Conservation (phyloP, 2,113 vertebrate species). For the Dicrurus megarhynchus region DNA sequence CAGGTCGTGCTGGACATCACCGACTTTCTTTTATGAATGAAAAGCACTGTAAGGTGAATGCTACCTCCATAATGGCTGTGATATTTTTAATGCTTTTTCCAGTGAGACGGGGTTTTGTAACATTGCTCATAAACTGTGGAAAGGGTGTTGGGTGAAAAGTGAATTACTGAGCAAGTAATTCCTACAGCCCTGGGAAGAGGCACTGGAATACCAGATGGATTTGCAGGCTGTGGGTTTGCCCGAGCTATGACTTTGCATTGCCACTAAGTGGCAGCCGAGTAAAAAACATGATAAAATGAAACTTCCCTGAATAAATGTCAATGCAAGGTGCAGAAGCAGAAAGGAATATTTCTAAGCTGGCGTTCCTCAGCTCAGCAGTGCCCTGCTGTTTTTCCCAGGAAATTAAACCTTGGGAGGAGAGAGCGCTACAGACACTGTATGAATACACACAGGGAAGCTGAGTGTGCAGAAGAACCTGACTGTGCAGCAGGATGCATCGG, state of each 20-base stretch:
- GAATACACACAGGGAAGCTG: not conserved
- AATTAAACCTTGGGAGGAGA: not conserved
- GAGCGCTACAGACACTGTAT: not conserved
- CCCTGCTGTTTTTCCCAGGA: not conserved
- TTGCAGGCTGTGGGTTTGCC: not conserved
- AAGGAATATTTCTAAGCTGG: not conserved
- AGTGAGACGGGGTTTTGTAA: not conserved
- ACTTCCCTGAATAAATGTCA: not conserved
- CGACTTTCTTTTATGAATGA: not conserved
- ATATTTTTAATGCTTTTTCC: not conserved
- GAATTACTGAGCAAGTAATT: not conserved
- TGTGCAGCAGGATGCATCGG: not conserved
- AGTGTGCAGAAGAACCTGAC: not conserved
- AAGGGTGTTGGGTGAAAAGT: not conserved
- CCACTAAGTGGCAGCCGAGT: conserved; percentile 77
- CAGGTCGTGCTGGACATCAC: not conserved
- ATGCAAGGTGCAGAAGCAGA: not conserved
- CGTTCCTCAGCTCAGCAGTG: not conserved
- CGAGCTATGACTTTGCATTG: conserved; percentile 20
- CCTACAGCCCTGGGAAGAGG: not conserved
- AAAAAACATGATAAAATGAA: conserved; percentile 63
- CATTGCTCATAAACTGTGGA: not conserved
- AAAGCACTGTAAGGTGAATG: fast-evolving
- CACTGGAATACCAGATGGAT: not conserved
- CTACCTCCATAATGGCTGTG: not conserved